A percentile compares a stretch with the other conserved stretches of the same genome.
Evolutionary conservation across 2,888 invertebrate genomes (phyloP).

Genomic region (Gandaritis pyraliata): DNA sequence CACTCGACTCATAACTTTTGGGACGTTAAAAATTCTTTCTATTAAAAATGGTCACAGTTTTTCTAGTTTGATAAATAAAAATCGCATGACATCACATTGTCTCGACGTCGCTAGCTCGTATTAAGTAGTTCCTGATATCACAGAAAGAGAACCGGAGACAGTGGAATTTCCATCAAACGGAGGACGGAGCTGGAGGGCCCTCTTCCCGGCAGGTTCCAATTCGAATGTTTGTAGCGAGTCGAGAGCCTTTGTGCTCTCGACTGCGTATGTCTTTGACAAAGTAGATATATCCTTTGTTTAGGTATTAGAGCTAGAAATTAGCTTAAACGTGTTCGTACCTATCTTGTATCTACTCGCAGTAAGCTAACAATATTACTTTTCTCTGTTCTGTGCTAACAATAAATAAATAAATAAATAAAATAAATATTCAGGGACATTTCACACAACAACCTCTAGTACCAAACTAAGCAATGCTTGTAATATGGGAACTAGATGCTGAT

Average conservation of each 20-base stretch:
- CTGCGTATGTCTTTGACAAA: slow-evolving; percentile 4
- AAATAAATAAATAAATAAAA: no score
- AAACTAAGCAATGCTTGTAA: no score
- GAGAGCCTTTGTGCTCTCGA: slow-evolving; percentile 15
- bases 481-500: no score
- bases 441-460: no score
- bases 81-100: not conserved
- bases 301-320: not conserved
- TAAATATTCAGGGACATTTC: no score
- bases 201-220: slow-evolving; percentile 20
- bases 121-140: slow-evolving; percentile 11
- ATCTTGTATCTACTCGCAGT: no score
- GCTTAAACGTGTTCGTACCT: not conserved
- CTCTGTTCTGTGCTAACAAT: no score
- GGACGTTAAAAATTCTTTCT: no score
- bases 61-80: no score
- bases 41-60: no score
- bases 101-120: slow-evolving; percentile 14
- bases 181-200: slow-evolving; percentile 13
- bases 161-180: slow-evolving; percentile 25
- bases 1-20: no score
- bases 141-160: slow-evolving; percentile 6
- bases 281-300: not conserved
- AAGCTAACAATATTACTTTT: no score
- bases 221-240: slow-evolving; percentile 24